Base-by-base conservation (phyloP, 2,888 invertebrate species). In the Congeria kusceri region DNA sequence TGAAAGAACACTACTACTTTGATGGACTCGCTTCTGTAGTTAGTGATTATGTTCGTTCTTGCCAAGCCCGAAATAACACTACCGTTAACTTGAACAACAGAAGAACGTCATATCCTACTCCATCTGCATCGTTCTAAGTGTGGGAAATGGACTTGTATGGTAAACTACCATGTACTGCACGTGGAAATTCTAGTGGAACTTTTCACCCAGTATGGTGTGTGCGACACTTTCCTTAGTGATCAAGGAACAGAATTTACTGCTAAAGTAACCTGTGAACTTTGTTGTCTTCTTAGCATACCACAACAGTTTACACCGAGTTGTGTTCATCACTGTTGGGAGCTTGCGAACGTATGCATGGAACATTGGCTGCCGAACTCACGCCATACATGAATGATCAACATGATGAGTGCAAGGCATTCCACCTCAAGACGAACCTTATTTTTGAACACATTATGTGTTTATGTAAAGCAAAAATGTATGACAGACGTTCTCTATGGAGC, bases 301-400 rank as follows among this genome's bases (percentile, higher is more conserved):
- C 68, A 79, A 62, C 64, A 85, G 32, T 83, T 78, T 44, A 80
- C 82, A 20, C 74, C 76, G 1, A 72, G 68, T 39, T 81, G 67
- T 63, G 73, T 75, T 13, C 82, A 84, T 59, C 79, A 81, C 58
- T 82, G 75, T 57, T 82, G 15, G 82, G 80, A 49, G 70, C 77
- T 3, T 82, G 80, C 62, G 78, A 80, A 58, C 59, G 82, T 2
- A 61, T 53, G n/a, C 78, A 81, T 68, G 25, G 70, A 5, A 83
- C 80, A 18, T 32, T 76, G 27, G 82, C 82, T 3, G 61, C 58
- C 23, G 49, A 67, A 56, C 59, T 70, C 9, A 73, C 80, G 44
- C 66, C 67, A 1, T 76, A 59, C 53, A 59, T 76, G 46, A 46
- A 76, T 13, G 20, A 27, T 9, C 23, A 61, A n/a, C 61, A 61